These are phyloP conservation scores for Nymphicus hollandicus DNA, from an alignment of 2,113 vertebrate species.

Conservation along the genomic window DNA sequence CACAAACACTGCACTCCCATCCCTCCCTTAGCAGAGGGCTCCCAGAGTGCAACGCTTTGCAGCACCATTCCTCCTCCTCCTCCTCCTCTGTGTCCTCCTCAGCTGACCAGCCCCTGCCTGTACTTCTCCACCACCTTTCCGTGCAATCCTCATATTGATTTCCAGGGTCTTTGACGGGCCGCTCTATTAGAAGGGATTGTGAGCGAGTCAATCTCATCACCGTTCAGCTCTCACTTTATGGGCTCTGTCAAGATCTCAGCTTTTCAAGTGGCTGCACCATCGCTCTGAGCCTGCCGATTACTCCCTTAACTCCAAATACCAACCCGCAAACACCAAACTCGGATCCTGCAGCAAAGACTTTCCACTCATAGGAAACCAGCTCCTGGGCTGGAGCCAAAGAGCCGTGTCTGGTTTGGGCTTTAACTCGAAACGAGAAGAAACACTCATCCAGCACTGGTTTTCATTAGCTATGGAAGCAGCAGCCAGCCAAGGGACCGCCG, in stretches of 20 bases:
- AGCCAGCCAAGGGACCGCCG: background rate
- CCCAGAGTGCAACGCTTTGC: background rate
- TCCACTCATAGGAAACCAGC: background rate
- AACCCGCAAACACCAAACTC: fast-evolving
- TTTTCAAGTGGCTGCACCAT: background rate
- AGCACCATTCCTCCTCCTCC: background rate
- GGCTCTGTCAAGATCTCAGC: background rate
- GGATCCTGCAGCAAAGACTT: fast-evolving
- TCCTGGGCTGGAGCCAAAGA: background rate
- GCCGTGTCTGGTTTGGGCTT: background rate
- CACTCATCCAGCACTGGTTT: background rate
- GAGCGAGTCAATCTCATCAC: background rate
- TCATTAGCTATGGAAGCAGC: background rate
- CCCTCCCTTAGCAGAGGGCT: background rate
- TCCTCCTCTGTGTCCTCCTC: background rate
- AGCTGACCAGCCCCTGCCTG: background rate
- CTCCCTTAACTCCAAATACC: background rate
- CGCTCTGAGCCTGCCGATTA: background rate
- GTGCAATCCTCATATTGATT: background rate
- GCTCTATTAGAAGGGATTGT: too few species aligned
- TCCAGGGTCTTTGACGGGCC: background rate
- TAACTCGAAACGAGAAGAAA: background rate
- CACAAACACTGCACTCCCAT: background rate
- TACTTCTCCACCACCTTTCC: background rate
- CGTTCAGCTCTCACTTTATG: background rate